Conservation (phyloP, 2,113 vertebrate genomes). For the Phalacrocorax carbo region DNA sequence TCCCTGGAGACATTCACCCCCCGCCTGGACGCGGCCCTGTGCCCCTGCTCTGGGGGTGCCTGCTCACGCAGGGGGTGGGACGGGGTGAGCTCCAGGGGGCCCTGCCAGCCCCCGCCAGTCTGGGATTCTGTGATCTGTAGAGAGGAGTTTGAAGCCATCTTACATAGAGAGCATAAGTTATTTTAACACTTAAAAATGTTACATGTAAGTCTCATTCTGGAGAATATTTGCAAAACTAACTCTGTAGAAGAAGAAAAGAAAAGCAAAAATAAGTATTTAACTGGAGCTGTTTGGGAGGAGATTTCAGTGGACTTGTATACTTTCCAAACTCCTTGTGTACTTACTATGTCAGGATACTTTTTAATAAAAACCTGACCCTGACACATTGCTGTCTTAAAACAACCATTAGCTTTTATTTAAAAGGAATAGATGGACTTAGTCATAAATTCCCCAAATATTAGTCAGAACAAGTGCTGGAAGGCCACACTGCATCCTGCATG, state of each 20-base stretch:
- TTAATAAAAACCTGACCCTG: constrained; percentile 7
- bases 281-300: background rate
- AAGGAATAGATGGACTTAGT: background rate
- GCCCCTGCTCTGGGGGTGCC: too few species aligned
- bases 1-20: too few species aligned
- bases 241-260: background rate
- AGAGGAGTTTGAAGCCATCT: background rate
- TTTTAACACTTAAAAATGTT: background rate
- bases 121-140: too few species aligned
- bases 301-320: background rate
- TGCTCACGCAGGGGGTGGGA: too few species aligned
- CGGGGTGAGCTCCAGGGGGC: too few species aligned
- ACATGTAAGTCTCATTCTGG: background rate
- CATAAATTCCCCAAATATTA: constrained; percentile 3
- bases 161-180: background rate
- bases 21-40: too few species aligned
- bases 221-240: background rate
- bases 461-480: background rate
- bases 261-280: background rate
- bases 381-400: background rate
- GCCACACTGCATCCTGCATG: background rate
- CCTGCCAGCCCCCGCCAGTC: too few species aligned
- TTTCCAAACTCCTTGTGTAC: background rate
- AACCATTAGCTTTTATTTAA: background rate
- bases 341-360: background rate